These are phyloP conservation scores for Aporophyla lueneburgensis DNA, from an alignment of 2,888 invertebrate genomes.

Conservation along the genomic window DNA sequence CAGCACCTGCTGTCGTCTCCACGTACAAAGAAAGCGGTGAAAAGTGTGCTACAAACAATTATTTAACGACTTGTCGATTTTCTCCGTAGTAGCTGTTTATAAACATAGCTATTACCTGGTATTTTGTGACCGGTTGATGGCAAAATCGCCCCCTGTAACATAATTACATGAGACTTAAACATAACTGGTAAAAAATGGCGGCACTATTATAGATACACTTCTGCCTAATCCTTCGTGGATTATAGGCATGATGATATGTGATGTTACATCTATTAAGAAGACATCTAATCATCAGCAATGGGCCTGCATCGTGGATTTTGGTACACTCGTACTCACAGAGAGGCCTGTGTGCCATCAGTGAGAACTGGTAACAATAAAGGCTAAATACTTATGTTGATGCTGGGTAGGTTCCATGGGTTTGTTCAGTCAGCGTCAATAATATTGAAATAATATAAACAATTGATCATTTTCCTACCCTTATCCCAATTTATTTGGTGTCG, in stretches of 20 bases:
- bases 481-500: too few relatives aligned
- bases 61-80: neutral
- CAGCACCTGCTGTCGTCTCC: constrained; percentile 28
- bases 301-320: neutral
- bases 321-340: neutral
- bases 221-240: neutral
- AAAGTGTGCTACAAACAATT: neutral
- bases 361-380: neutral
- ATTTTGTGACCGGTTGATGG: neutral
- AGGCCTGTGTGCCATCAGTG: neutral
- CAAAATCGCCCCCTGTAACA: neutral
- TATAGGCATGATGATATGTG: neutral
- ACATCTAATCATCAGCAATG: neutral
- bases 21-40: constrained; percentile 15
- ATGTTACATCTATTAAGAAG: neutral
- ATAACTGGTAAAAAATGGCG: neutral
- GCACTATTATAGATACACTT: neutral
- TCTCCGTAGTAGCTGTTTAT: neutral
- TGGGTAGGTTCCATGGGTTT: too few relatives aligned
- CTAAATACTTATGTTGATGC: neutral
- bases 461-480: too few relatives aligned
- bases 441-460: too few relatives aligned
- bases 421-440: too few relatives aligned
- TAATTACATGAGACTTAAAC: neutral
- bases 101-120: neutral